phyloP scores from a whole-genome alignment of 2,797 vertebrate genomes.

The Chelmon rostratus region DNA sequence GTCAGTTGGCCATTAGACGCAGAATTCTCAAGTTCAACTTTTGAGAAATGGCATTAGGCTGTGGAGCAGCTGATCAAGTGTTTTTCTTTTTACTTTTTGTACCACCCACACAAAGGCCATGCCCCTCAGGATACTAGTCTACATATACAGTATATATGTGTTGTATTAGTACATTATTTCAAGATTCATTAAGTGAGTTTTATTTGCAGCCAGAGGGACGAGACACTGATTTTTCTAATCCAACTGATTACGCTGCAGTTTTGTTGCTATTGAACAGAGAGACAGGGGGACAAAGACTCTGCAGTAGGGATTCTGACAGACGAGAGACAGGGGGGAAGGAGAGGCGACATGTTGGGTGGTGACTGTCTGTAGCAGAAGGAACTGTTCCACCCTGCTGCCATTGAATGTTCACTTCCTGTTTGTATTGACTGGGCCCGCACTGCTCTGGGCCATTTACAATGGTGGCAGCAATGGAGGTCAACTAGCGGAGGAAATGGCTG shows the following conservation, averaged over 20 bases:
- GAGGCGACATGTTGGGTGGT: constrained; percentile 62
- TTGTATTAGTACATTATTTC: not conserved
- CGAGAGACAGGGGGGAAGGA: constrained; percentile 34
- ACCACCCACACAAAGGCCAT: too few relatives aligned
- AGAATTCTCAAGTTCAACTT: too few relatives aligned
- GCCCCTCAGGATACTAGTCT: too few relatives aligned
- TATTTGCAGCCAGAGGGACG: not conserved
- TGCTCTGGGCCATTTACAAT: constrained; percentile 59
- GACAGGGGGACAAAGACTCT: constrained; percentile 16
- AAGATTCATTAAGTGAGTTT: not conserved
- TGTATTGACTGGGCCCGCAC: constrained; percentile 62
- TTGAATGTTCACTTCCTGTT: constrained; percentile 90
- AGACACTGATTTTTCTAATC: not conserved
- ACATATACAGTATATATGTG: too few relatives aligned
- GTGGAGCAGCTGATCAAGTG: too few relatives aligned
- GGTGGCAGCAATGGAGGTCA: constrained; percentile 49
- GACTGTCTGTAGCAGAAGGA: constrained; percentile 78
- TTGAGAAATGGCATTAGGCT: too few relatives aligned
- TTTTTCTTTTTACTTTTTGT: too few relatives aligned
- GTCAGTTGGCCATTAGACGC: not conserved
- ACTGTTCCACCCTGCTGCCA: constrained; percentile 90
- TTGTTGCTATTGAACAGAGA: constrained; percentile 6
- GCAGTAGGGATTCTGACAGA: constrained; percentile 9
- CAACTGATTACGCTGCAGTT: not conserved
- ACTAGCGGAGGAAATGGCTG: constrained; percentile 34